Conservation (phyloP, 2,888 invertebrate genomes). For the Microplitis manilae region DNA sequence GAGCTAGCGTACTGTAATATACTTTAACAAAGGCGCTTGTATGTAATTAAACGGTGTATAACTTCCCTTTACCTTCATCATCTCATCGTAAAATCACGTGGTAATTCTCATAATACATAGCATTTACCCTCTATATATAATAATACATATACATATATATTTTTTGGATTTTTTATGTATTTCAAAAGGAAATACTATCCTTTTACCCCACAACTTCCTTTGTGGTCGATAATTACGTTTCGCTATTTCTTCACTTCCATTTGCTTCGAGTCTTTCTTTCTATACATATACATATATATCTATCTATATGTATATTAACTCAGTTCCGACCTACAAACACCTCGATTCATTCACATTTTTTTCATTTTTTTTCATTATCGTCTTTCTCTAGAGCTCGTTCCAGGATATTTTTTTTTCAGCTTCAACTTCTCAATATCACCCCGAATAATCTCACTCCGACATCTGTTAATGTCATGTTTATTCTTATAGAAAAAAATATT, state of each 20-base stretch:
- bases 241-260: background rate
- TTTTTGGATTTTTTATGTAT: background rate
- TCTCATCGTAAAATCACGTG: background rate
- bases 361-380: background rate
- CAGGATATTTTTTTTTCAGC: background rate
- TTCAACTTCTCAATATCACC: background rate
- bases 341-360: background rate
- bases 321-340: background rate
- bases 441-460: background rate
- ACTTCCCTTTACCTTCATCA: background rate
- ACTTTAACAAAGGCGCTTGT: background rate
- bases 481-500: background rate
- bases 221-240: background rate
- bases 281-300: background rate
- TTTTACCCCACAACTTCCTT: background rate
- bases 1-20: background rate
- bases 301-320: background rate
- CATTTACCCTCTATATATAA: background rate
- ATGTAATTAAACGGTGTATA: background rate
- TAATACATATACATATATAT: background rate
- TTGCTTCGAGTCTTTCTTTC: background rate
- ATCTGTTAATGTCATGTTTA: conserved; percentile 8
- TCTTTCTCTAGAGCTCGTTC: background rate
- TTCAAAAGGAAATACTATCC: background rate
- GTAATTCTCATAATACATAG: background rate